Evolutionary conservation across 2,113 vertebrate species (phyloP).

Genomic region (Numenius arquata): DNA sequence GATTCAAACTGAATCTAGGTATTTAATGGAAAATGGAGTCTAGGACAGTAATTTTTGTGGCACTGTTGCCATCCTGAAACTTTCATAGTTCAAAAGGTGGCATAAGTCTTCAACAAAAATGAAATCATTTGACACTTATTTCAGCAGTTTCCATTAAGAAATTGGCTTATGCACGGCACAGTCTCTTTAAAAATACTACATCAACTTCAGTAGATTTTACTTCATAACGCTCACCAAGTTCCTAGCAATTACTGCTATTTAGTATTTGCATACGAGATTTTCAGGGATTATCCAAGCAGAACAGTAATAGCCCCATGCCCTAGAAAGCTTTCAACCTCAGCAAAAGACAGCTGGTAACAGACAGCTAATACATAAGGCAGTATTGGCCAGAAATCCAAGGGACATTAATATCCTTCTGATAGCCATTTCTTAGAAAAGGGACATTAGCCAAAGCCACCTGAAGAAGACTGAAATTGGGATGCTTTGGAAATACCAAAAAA

Average conservation of each 20-base stretch:
- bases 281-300: slow-evolving; percentile 39
- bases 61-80: slow-evolving; percentile 27
- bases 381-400: not conserved
- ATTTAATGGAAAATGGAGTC: slow-evolving; percentile 50
- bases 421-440: not conserved
- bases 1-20: slow-evolving; percentile 42
- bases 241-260: slow-evolving; percentile 5
- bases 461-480: not conserved
- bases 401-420: not conserved
- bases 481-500: not conserved
- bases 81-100: not conserved
- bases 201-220: not conserved
- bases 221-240: not conserved
- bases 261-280: slow-evolving; percentile 38
- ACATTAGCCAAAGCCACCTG: not conserved
- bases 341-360: not conserved
- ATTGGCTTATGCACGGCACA: not conserved
- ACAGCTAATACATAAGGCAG: not conserved
- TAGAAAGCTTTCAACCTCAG: not conserved
- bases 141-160: slow-evolving; percentile 55
- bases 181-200: slow-evolving; percentile 14
- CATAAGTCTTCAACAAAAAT: slow-evolving; percentile 5
- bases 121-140: slow-evolving; percentile 24
- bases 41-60: not conserved
- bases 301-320: not conserved